Base-by-base conservation (phyloP, 2,888 invertebrate genomes). In the Bedellia somnulentella region DNA sequence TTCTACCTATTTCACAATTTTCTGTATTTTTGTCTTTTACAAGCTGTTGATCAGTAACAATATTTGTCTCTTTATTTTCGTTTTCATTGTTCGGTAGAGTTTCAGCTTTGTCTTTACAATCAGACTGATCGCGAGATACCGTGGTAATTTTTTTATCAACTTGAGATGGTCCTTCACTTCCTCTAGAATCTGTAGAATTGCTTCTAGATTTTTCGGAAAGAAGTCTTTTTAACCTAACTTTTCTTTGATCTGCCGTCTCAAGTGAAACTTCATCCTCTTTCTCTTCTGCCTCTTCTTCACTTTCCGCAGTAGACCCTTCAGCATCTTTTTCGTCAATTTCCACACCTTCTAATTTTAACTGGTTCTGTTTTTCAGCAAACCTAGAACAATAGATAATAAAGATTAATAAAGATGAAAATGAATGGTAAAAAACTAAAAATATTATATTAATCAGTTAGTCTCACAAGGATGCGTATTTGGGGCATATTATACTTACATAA, bases 251-350 rank as follows among this genome's bases (percentile, higher is more conserved):
- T 40, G 53, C 63, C 32, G 53, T 51, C 34, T 58, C 45, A 38
- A 63, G 45, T 2, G 53, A 45, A 25, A 37, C 40, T 29, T 31
- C 46, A 6, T 55, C 51, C 15, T 21, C 27, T 29, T 58, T 57
- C 27, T 43, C 40, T 2, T 40, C 34, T 26, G 52, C 57, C 8
- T 66, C 64, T n/a, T 71, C 68, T 30, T 70, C 75, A 38, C 63
- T 68, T 33, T 70, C 71, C 2, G 52, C 45, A 4, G 70, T 64
- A 5, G 75, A 71, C 37, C 71, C 67, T 11, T 75, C 68, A 0
- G 68, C 71, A 40, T 75, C 75, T 35, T 68, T 70, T 32, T 75
- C 75, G 4, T 58, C 64, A 26, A 75, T 68, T 46, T 71, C 73
- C 33, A 44, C 60, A 30, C 53, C 62, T 46, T 66, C 67, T 33